Conservation (phyloP, 1,140 invertebrate genomes). For the Conus betulinus region DNA sequence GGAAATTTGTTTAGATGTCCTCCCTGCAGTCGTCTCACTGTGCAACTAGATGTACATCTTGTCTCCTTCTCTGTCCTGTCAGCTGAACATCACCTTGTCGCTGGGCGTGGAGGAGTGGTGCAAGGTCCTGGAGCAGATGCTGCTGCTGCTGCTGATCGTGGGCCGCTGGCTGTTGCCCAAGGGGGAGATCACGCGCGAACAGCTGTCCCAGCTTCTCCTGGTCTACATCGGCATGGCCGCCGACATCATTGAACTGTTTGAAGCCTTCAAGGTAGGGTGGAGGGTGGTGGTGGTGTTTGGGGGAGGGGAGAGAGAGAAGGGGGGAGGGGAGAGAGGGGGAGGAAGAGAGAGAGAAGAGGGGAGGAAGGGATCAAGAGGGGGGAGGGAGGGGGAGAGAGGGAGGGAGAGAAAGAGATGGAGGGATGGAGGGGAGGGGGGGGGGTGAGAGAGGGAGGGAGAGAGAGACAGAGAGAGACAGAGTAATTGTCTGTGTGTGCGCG, state of each 20-base stretch:
- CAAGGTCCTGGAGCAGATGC: constrained; percentile 89
- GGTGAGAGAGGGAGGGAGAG: no score
- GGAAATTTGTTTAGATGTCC: not conserved
- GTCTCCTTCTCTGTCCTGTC: constrained; percentile 14
- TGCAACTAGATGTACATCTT: no score
- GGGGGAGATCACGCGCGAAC: constrained; percentile 92
- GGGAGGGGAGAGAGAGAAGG: not conserved
- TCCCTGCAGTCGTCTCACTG: not conserved
- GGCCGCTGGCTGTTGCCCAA: constrained; percentile 91
- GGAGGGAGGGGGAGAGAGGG: not conserved
- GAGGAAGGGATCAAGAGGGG: not conserved
- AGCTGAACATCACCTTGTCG: constrained; percentile 41
- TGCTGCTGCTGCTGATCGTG: constrained; percentile 91
- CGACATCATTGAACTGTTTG: constrained; percentile 96
- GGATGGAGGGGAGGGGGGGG: no score
- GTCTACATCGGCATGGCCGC: constrained; percentile 87
- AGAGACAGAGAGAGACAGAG: no score
- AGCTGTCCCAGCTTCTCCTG: constrained; percentile 90
- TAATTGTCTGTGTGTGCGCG: no score
- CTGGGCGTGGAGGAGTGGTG: constrained; percentile 79
- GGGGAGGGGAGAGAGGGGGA: no score
- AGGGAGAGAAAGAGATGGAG: not conserved
- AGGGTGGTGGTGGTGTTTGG: constrained; percentile 36
- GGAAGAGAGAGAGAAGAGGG: no score
- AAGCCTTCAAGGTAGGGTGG: constrained; percentile 56